Conservation (phyloP, 2,113 vertebrate species). For the Empidonax alnorum region DNA sequence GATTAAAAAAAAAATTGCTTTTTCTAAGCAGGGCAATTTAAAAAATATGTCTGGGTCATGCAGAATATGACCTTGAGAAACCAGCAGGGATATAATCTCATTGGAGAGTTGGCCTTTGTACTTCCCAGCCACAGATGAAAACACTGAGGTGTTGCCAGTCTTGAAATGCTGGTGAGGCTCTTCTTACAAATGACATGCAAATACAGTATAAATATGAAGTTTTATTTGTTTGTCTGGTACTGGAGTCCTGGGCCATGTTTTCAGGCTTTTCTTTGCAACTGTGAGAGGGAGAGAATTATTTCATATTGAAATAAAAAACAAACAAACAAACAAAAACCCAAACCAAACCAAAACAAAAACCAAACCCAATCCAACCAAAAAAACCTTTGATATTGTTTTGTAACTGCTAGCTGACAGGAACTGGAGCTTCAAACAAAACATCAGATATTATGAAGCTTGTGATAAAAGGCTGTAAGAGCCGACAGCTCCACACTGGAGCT, state of each 20-base stretch:
- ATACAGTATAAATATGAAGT: neutral
- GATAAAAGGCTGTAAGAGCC: neutral
- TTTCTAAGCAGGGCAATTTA: neutral
- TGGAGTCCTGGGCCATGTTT: neutral
- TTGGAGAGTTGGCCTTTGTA: neutral
- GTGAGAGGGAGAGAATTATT: neutral
- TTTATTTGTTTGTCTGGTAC: conserved; percentile 27
- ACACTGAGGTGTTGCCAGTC: neutral
- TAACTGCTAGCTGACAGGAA: conserved; percentile 18
- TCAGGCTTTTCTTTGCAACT: neutral
- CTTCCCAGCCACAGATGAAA: neutral
- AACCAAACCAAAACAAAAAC: too few relatives aligned
- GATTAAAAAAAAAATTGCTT: neutral
- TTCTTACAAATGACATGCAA: conserved; percentile 27
- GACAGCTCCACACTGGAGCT: neutral
- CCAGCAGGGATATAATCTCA: neutral
- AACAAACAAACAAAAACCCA: neutral
- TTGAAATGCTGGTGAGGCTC: neutral
- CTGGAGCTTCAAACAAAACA: neutral
- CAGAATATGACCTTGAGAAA: neutral
- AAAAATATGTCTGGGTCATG: neutral
- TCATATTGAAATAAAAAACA: neutral
- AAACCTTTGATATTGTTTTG: neutral
- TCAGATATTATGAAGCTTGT: neutral
- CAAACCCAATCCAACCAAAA: neutral